A percentile compares a stretch with the other conserved stretches of the same genome.
Evolutionary conservation across 1,140 invertebrate species (phyloP).

Genomic region (Neodiprion fabricii): DNA sequence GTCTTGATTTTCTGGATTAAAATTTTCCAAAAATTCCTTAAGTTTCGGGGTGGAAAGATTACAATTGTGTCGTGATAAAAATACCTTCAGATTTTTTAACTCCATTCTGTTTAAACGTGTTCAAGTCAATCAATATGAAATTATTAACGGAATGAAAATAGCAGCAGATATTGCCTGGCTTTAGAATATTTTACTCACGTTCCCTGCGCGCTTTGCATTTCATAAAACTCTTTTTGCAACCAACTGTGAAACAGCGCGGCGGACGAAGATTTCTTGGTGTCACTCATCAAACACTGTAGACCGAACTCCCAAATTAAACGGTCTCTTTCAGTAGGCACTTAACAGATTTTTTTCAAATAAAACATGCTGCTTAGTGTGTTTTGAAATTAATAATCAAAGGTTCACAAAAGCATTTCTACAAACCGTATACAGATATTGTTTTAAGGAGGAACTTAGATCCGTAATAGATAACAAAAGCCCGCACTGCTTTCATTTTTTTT

Average conservation of each 20-base stretch:
- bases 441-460: slow-evolving; percentile 86
- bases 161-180: background rate
- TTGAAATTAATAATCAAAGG: background rate
- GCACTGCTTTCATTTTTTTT: slow-evolving; percentile 72
- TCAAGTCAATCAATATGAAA: slow-evolving; percentile 17
- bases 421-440: slow-evolving; percentile 80
- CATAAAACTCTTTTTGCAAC: slow-evolving; percentile 87
- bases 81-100: slow-evolving; percentile 87
- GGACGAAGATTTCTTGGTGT: slow-evolving; percentile 76
- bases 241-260: slow-evolving; percentile 83
- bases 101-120: slow-evolving; percentile 33
- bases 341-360: slow-evolving; percentile 32
- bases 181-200: slow-evolving; percentile 62
- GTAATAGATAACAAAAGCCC: slow-evolving; percentile 87
- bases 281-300: slow-evolving; percentile 74
- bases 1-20: slow-evolving; percentile 72
- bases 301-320: slow-evolving; percentile 82
- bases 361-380: background rate
- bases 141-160: background rate
- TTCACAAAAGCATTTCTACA: slow-evolving; percentile 32
- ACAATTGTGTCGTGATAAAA: slow-evolving; percentile 82
- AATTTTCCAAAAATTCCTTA: slow-evolving; percentile 77
- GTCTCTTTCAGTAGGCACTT: slow-evolving; percentile 79
- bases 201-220: slow-evolving; percentile 75
- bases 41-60: slow-evolving; percentile 82